Percentiles rank a stretch among this genome's conserved stretches.
phyloP scores from a whole-genome alignment of 2,797 vertebrate species.

The Sebastes hubbsi region DNA sequence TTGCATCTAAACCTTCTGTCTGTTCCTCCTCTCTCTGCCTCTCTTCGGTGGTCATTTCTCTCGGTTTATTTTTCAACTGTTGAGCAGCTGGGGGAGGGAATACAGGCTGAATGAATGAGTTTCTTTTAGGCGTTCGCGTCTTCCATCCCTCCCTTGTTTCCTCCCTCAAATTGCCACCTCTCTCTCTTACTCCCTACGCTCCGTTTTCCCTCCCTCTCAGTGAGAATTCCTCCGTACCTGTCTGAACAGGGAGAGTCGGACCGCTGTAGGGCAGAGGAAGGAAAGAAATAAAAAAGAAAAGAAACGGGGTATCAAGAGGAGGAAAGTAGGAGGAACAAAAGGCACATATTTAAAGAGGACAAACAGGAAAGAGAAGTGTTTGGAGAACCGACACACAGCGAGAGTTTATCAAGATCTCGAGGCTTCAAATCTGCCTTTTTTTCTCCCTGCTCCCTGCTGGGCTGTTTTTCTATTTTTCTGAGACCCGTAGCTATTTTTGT shows the following conservation, averaged over 20 bases:
- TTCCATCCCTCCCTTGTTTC: slow-evolving; percentile 78
- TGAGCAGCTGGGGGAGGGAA: slow-evolving; percentile 66
- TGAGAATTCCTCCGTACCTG: slow-evolving; percentile 80
- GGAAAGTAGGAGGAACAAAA: slow-evolving; percentile 52
- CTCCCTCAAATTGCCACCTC: slow-evolving; percentile 79
- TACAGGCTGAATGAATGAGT: slow-evolving; percentile 79
- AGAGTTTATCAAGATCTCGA: slow-evolving; percentile 13
- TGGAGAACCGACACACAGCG: background rate
- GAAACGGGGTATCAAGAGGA: slow-evolving; percentile 15
- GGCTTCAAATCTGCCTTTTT: slow-evolving; percentile 18
- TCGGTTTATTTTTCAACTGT: slow-evolving; percentile 61
- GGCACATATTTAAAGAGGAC: slow-evolving; percentile 41
- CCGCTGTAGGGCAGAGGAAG: slow-evolving; percentile 56
- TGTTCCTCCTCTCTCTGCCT: background rate
- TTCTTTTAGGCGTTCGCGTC: slow-evolving; percentile 75
- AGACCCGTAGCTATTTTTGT: slow-evolving; percentile 62
- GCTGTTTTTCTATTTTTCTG: slow-evolving; percentile 39
- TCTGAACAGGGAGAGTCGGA: slow-evolving; percentile 75
- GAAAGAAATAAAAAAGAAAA: slow-evolving; percentile 27
- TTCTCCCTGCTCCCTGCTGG: slow-evolving; percentile 10
- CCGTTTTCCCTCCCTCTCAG: slow-evolving; percentile 40
- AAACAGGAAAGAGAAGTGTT: slow-evolving; percentile 40
- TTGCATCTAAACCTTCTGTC: background rate
- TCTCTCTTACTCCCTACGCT: slow-evolving; percentile 63
- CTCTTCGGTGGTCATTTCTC: slow-evolving; percentile 27